phyloP scores from a whole-genome alignment of 2,797 vertebrate species.

The Geotrypetes seraphini region DNA sequence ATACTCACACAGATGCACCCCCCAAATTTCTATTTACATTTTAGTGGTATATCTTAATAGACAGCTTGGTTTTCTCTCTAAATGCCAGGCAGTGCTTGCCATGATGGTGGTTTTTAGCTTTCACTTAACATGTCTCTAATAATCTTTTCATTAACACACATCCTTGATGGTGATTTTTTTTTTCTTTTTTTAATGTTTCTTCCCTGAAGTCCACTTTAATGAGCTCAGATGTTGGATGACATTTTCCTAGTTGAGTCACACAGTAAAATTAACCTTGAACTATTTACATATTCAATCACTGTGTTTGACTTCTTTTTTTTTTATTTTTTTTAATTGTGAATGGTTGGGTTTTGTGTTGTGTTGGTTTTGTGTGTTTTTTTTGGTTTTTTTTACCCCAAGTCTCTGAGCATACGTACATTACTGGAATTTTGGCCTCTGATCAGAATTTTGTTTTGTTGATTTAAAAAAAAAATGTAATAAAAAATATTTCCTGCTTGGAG shows the following conservation, averaged over 20 bases:
- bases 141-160: no score
- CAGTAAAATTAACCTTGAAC: conserved; percentile 40
- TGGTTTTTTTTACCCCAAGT: neutral
- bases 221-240: conserved; percentile 27
- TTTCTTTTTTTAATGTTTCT: conserved; percentile 7
- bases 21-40: conserved; percentile 46
- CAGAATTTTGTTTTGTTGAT: conserved; percentile 56
- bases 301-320: neutral
- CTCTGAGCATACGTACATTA: conserved; percentile 17
- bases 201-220: conserved; percentile 9
- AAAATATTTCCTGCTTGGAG: conserved; percentile 50
- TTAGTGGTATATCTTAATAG: neutral
- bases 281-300: conserved; percentile 22
- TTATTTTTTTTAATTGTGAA: conserved; percentile 13
- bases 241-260: conserved; percentile 24
- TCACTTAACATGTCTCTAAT: no score
- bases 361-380: no score
- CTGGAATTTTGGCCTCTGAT: conserved; percentile 23
- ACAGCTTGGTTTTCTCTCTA: neutral
- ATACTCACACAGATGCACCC: conserved; percentile 29
- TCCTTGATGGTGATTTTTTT: no score
- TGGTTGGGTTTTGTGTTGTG: no score
- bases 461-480: conserved; percentile 38
- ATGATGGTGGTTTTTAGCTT: no score
- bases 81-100: no score